Evolutionary conservation across 2,797 vertebrate species (phyloP).

Genomic region (Otolemur crassicaudatus): DNA sequence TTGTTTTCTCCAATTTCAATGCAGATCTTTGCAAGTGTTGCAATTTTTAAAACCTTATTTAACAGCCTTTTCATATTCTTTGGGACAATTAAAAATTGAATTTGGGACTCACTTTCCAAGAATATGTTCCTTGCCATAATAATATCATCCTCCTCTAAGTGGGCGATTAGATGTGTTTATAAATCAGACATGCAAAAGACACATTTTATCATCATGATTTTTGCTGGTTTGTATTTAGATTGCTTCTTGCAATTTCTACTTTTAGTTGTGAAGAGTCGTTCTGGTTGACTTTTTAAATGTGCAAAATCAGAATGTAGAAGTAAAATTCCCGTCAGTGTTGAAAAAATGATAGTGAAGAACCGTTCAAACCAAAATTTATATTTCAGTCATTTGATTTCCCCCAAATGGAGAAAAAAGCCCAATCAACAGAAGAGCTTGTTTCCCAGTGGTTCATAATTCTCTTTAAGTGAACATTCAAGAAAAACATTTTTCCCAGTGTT

Average conservation of each 20-base stretch:
- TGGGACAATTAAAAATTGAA: conserved; percentile 51
- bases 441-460: conserved; percentile 72
- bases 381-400: conserved; percentile 79
- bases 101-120: conserved; percentile 61
- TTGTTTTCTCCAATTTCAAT: conserved; percentile 39
- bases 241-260: conserved; percentile 69
- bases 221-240: conserved; percentile 73
- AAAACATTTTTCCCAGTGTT: conserved; percentile 57
- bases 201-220: conserved; percentile 68
- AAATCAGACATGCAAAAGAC: conserved; percentile 73
- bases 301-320: conserved; percentile 72
- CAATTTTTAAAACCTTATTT: conserved; percentile 41
- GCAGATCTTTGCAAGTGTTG: not conserved
- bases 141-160: conserved; percentile 50
- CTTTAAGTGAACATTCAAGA: conserved; percentile 66
- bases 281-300: conserved; percentile 69
- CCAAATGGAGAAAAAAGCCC: conserved; percentile 69
- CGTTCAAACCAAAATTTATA: conserved; percentile 80
- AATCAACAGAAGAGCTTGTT: conserved; percentile 74
- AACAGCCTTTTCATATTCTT: conserved; percentile 33
- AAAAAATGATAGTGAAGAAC: conserved; percentile 75
- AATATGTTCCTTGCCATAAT: conserved; percentile 58
- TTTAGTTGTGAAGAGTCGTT: conserved; percentile 67
- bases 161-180: conserved; percentile 56
- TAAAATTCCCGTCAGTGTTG: conserved; percentile 73